Percentiles rank a stretch among this genome's conserved stretches.
phyloP scores from a whole-genome alignment of 2,113 vertebrate species.

The Cairina moschata region DNA sequence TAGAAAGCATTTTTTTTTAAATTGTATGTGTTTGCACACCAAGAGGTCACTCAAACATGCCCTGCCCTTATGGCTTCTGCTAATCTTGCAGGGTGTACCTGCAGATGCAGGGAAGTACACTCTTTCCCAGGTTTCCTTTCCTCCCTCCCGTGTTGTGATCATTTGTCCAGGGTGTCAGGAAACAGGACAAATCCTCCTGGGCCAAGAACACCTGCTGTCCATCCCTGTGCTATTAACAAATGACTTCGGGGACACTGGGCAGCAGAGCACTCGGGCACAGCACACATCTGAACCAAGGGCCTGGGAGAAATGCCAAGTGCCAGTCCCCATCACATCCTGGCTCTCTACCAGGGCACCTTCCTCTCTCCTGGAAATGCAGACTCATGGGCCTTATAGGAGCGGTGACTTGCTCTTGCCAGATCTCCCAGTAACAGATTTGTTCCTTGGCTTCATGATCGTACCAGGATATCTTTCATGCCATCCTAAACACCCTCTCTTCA shows the following conservation, averaged over 20 bases:
- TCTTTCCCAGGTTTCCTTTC: background rate
- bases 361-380: background rate
- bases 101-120: background rate
- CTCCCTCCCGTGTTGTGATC: background rate
- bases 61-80: background rate
- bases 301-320: background rate
- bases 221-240: background rate
- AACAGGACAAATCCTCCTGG: rapidly evolving
- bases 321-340: background rate
- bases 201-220: background rate
- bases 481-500: background rate
- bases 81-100: background rate
- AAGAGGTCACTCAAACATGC: background rate
- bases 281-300: background rate
- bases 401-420: background rate
- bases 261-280: background rate
- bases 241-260: background rate
- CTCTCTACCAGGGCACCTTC: background rate
- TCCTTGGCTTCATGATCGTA: background rate
- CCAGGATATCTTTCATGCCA: background rate
- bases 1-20: background rate
- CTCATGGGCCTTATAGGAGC: background rate
- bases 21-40: background rate
- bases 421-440: background rate
- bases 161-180: background rate